Percentiles rank a stretch among this genome's conserved stretches.
phyloP scores from a whole-genome alignment of 2,888 invertebrate genomes.

The Zaprionus lineosus region DNA sequence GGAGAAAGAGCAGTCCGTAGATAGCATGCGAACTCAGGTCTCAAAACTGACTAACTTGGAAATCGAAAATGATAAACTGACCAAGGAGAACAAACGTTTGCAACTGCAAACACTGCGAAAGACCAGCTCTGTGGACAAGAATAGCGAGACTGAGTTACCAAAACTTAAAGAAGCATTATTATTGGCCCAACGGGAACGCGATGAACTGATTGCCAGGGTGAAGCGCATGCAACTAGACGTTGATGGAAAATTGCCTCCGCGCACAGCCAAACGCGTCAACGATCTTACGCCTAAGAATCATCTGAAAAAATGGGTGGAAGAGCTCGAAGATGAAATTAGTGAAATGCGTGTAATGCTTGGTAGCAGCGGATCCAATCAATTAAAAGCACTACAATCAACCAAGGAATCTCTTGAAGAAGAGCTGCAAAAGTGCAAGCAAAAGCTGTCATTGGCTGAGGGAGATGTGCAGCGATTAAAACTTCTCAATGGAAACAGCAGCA shows the following conservation, averaged over 20 bases:
- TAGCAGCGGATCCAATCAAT: slow-evolving; percentile 81
- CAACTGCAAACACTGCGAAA: slow-evolving; percentile 84
- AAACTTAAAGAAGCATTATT: slow-evolving; percentile 85
- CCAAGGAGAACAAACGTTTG: slow-evolving; percentile 88
- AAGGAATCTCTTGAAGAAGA: slow-evolving; percentile 86
- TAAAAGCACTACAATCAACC: slow-evolving; percentile 86
- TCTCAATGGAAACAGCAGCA: slow-evolving; percentile 83
- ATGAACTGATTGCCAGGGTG: slow-evolving; percentile 86
- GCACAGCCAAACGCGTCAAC: slow-evolving; percentile 89
- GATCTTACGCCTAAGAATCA: slow-evolving; percentile 84
- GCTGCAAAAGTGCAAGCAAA: slow-evolving; percentile 87
- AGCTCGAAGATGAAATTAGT: slow-evolving; percentile 93
- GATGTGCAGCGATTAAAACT: slow-evolving; percentile 79
- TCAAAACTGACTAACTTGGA: slow-evolving; percentile 88
- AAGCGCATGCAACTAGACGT: slow-evolving; percentile 87
- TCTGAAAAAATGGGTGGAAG: slow-evolving; percentile 91
- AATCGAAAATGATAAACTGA: slow-evolving; percentile 89
- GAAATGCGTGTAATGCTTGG: slow-evolving; percentile 82
- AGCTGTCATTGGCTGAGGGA: slow-evolving; percentile 86
- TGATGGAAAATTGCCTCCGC: slow-evolving; percentile 86
- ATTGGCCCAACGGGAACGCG: slow-evolving; percentile 86
- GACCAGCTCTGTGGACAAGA: slow-evolving; percentile 66
- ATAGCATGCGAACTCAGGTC: slow-evolving; percentile 88
- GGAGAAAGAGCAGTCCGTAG: slow-evolving; percentile 92
- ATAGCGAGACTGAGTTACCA: slow-evolving; percentile 83